Percentiles rank a stretch among this genome's conserved stretches.
phyloP scores from a whole-genome alignment of 2,113 vertebrate species.

The Todiramphus saurophagus region DNA sequence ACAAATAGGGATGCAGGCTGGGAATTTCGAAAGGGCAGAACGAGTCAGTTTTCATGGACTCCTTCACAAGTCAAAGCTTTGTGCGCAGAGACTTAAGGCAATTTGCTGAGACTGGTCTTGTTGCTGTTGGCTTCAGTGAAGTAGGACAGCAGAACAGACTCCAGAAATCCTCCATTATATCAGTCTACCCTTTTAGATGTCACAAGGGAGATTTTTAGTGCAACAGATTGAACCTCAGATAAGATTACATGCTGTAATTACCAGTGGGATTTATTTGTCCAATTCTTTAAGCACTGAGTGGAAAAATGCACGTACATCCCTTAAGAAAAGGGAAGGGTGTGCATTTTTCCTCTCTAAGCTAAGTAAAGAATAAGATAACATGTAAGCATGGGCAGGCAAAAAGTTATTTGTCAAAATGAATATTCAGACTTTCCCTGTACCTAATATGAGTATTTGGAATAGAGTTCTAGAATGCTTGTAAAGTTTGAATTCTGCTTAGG shows the following conservation, averaged over 20 bases:
- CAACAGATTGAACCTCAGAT: constrained; percentile 26
- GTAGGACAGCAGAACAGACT: constrained; percentile 6
- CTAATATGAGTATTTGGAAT: not conserved
- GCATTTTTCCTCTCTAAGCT: not conserved
- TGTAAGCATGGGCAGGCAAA: not conserved
- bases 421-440: not conserved
- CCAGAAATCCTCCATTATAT: not conserved
- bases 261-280: constrained; percentile 24
- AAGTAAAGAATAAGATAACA: not conserved
- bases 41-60: not conserved
- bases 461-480: constrained; percentile 29
- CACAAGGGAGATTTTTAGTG: constrained; percentile 11
- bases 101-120: not conserved
- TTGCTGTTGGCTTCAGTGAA: constrained; percentile 20
- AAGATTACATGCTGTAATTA: constrained; percentile 32
- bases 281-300: not conserved
- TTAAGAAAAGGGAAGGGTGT: not conserved
- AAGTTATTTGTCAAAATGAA: not conserved
- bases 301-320: not conserved
- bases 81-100: not conserved
- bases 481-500: not conserved
- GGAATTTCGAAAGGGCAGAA: not conserved
- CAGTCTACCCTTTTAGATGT: constrained; percentile 15
- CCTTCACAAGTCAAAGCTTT: not conserved
- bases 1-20: not conserved